These are phyloP conservation scores for Probosciger aterrimus DNA, from an alignment of 2,113 vertebrate species.

Conservation along the genomic window DNA sequence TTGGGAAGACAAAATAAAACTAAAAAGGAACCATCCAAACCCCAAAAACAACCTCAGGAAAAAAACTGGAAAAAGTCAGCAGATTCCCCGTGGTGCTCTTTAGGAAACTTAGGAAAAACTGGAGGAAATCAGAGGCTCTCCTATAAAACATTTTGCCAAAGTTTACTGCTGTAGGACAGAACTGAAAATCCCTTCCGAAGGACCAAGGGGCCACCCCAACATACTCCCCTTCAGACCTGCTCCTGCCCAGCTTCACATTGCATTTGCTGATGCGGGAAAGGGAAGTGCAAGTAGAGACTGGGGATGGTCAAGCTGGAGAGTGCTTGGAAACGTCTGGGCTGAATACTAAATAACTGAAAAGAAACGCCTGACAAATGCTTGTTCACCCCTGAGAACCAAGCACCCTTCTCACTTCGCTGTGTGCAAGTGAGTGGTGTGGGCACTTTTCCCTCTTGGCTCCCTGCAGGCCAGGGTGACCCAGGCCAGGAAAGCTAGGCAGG, in stretches of 20 bases:
- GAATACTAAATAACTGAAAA: not conserved
- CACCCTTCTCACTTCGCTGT: not conserved
- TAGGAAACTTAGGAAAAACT: not conserved
- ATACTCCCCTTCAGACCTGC: not conserved
- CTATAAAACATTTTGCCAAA: not conserved
- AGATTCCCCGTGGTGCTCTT: not conserved
- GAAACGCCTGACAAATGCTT: not conserved
- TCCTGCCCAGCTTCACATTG: not conserved
- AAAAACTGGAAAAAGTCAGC: not conserved
- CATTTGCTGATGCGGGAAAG: not conserved
- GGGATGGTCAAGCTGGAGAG: not conserved
- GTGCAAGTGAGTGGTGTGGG: not conserved
- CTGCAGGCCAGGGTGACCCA: not conserved
- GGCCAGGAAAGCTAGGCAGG: not conserved
- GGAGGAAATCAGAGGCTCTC: not conserved
- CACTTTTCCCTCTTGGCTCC: not conserved
- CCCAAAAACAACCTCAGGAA: not conserved
- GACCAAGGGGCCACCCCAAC: not conserved
- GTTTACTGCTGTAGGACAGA: not conserved
- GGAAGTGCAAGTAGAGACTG: not conserved
- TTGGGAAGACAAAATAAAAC: not conserved
- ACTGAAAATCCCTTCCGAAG: not conserved
- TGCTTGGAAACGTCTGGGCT: not conserved
- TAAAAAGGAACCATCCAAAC: not conserved
- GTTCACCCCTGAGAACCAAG: not conserved